Conservation (phyloP, 2,888 invertebrate species). For the Synanthedon myopaeformis region DNA sequence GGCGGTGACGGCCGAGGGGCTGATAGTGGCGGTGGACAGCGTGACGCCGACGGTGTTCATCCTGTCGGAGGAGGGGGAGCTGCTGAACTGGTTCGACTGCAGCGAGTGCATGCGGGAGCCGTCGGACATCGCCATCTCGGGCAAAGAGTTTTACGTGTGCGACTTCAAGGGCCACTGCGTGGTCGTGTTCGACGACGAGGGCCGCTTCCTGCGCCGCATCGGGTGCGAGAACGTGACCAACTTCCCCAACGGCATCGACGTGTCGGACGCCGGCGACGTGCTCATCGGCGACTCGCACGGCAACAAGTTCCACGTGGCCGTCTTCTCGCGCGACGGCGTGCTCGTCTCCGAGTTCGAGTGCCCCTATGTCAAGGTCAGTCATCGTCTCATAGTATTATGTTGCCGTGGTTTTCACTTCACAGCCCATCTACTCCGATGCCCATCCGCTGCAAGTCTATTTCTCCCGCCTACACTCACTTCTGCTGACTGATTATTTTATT, state of each 20-base stretch:
- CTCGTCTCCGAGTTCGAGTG: constrained; percentile 95
- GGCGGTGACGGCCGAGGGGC: constrained; percentile 91
- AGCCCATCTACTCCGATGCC: too few species aligned
- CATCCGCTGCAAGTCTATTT: too few species aligned
- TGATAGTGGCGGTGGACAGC: constrained; percentile 96
- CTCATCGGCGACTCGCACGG: constrained; percentile 97
- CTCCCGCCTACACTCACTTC: too few species aligned
- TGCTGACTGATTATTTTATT: too few species aligned
- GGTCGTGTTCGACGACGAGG: constrained; percentile 94
- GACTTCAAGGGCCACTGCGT: constrained; percentile 99
- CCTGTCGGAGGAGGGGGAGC: constrained; percentile 90
- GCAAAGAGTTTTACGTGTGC: constrained; percentile 94
- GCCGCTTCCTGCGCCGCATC: constrained; percentile 91
- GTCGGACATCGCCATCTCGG: constrained; percentile 95
- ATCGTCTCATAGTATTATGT: too few species aligned
- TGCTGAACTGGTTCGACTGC: constrained; percentile 97
- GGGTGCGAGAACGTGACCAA: constrained; percentile 96
- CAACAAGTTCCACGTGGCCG: constrained; percentile 97
- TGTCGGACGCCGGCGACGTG: constrained; percentile 96
- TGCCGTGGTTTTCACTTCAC: too few species aligned
- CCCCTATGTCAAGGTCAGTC: constrained; percentile 91
- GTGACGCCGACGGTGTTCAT: constrained; percentile 97
- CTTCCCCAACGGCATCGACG: constrained; percentile 98
- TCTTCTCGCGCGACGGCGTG: constrained; percentile 89
- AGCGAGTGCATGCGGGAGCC: constrained; percentile 98